Base-by-base conservation (phyloP, 1,140 invertebrate species). In the Lucilia cuprina region DNA sequence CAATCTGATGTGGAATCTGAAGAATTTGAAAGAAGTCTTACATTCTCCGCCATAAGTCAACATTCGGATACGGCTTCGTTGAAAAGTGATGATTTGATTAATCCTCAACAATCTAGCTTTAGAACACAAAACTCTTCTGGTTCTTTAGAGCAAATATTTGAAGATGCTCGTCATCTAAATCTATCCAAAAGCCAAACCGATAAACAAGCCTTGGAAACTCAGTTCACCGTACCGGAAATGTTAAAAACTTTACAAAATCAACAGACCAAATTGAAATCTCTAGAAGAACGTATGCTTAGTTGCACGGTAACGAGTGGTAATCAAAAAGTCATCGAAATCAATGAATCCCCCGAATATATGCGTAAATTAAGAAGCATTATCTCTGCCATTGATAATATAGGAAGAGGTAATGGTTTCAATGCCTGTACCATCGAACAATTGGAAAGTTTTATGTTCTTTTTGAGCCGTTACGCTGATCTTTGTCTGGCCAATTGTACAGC, bases 391-490 rank as follows among this genome's bases (percentile, higher is more conserved):
- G 88, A 90, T 9, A 87, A 87, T 47, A 86, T 90, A 70, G 89
- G 87, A 13, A 86, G 83, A 9, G 86, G 84, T 12, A 85, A 85
- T 17, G 89, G 89, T 14, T 90, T 90, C 70, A 86, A 86, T 1
- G 55, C 84, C 41, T 89, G 88, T 49, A 83, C 86, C 25, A 86
- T 87, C 84, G 85, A 88, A 60, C 87, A 90, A 77, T 85, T 90
- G 25, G 89, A 90, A 83, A 87, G 86, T 47, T 90, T 89, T 9
- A 89, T 90, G 88, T 87, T 86, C 60, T 89, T 89, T 84, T 86
- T 90, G 5, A 86, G 86, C 41, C 87, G 88, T 17, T 89, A 90
- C 83, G 89, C 89, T 21, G 87, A 90, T 83, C 84, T 88, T 13
- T 90, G 89, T 84, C 82, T 90, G 75, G 86, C 86, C 83, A 88